phyloP scores from a whole-genome alignment of 2,113 vertebrate genomes.

The Lontra canadensis region DNA sequence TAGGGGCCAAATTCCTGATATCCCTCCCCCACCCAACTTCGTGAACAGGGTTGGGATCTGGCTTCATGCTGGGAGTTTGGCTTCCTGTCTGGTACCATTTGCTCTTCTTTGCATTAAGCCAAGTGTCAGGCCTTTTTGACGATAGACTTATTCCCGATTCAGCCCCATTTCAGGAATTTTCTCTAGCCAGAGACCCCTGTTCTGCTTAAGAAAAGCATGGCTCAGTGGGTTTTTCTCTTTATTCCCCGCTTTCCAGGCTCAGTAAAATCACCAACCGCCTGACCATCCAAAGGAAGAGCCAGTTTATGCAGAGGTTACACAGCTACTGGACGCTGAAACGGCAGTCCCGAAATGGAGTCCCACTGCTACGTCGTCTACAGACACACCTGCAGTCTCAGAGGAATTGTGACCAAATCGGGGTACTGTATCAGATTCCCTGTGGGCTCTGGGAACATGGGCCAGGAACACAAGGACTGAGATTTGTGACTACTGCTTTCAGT shows the following conservation, averaged over 20 bases:
- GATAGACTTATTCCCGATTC: neutral
- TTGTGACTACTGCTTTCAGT: neutral
- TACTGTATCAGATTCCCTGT: constrained; percentile 32
- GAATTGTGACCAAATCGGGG: constrained; percentile 90
- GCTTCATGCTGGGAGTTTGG: neutral
- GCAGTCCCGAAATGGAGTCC: constrained; percentile 97
- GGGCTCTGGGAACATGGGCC: neutral
- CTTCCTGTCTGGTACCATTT: neutral
- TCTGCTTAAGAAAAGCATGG: neutral
- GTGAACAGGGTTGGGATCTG: neutral
- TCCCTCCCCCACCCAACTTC: neutral
- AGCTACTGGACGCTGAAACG: constrained; percentile 99
- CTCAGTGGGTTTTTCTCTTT: constrained; percentile 47
- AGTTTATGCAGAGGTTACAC: constrained; percentile 99
- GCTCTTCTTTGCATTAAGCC: neutral
- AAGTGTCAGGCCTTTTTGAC: neutral
- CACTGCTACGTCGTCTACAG: constrained; percentile 95
- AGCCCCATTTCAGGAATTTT: constrained; percentile 1
- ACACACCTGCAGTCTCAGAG: constrained; percentile 98
- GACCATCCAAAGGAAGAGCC: constrained; percentile 97
- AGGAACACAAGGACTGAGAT: neutral
- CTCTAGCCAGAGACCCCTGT: neutral
- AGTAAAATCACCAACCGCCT: constrained; percentile 98
- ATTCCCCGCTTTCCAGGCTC: constrained; percentile 85
- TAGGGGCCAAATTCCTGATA: neutral